Evolutionary conservation across 2,113 vertebrate genomes (phyloP), one percentile per base, ranked within the genome.

Genomic region (Ardeotis arabs): DNA sequence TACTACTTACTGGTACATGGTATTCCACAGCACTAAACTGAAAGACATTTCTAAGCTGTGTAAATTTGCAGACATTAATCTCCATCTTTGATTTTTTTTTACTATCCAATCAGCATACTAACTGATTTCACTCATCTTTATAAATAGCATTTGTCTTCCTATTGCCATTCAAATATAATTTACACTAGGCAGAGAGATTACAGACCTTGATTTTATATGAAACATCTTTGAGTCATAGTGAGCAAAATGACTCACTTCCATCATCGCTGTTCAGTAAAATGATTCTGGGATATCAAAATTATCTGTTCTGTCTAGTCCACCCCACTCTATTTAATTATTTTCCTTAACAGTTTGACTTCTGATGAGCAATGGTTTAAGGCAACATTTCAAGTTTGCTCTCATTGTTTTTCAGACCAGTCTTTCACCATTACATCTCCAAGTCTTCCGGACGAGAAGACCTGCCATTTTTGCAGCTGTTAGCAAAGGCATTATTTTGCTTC

Each of bases 161-260:
- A 92, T 84, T 97, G 95, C 95, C 68, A 96, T 95, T 97, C 77
- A 97, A 90, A 97, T 73, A 93, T 84, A 94, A 95, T 92, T 97
- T 94, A 93, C 75, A 79, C 69, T 49, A 93, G 75, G 81, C 80
- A 89, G n/a, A 90, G 55, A 84, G 87, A 97, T 97, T 96, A 85
- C 55, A 96, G 78, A 82, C 84, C 79, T 93, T 95, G 93, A 95
- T 96, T 97, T 96, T 86, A 75, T 90, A 85, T 89, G 94, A 75
- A 95, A 95, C 0, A 0, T 85, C 91, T 93, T 97, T 97, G 96
- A 97, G 86, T 92, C 94, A 95, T 35, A 89, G 84, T 63, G 72
- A 96, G 55, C 62, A 91, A 91, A 96, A 87, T 94, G 68, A 96
- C 86, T 97, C 84, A 92, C 33, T 97, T 97, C 95, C 96, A 82